These are phyloP conservation scores for Isichthys henryi DNA, from an alignment of 2,113 vertebrate genomes.

Conservation along the genomic window DNA sequence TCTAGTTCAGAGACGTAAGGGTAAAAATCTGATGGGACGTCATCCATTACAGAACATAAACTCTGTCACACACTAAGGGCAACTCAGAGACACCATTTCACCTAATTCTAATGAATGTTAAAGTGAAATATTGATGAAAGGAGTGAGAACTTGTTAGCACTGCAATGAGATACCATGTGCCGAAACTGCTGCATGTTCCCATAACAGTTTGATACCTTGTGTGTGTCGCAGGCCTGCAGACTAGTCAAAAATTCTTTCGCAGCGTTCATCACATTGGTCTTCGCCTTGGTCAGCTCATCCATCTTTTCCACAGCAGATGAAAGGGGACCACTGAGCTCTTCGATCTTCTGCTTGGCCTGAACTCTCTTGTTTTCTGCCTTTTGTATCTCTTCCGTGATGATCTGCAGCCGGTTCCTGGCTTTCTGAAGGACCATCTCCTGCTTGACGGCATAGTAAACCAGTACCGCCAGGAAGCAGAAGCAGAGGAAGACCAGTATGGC, in stretches of 20 bases:
- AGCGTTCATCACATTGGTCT: neutral
- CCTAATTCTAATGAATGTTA: neutral
- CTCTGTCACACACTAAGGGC: neutral
- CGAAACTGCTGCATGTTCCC: neutral
- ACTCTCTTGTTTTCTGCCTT: conserved; percentile 40
- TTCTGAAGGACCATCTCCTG: conserved; percentile 43
- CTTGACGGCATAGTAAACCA: conserved; percentile 37
- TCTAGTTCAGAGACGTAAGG: neutral
- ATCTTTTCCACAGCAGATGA: neutral
- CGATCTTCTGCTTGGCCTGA: conserved; percentile 25
- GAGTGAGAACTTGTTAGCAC: neutral
- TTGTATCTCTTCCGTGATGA: conserved; percentile 10
- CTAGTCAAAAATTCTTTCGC: rapidly evolving
- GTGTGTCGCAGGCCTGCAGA: conserved; percentile 36
- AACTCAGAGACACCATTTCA: neutral
- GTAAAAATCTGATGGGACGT: neutral
- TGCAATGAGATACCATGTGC: neutral
- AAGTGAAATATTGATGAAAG: neutral
- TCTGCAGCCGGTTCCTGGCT: neutral
- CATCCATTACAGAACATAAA: neutral
- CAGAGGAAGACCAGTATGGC: conserved; percentile 14
- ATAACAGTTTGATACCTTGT: conserved; percentile 40
- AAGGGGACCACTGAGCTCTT: conserved; percentile 18
- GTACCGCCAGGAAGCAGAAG: conserved; percentile 21
- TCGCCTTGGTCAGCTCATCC: conserved; percentile 28